These are phyloP conservation scores for Erannis defoliaria DNA, from an alignment of 2,888 invertebrate species.

Conservation along the genomic window DNA sequence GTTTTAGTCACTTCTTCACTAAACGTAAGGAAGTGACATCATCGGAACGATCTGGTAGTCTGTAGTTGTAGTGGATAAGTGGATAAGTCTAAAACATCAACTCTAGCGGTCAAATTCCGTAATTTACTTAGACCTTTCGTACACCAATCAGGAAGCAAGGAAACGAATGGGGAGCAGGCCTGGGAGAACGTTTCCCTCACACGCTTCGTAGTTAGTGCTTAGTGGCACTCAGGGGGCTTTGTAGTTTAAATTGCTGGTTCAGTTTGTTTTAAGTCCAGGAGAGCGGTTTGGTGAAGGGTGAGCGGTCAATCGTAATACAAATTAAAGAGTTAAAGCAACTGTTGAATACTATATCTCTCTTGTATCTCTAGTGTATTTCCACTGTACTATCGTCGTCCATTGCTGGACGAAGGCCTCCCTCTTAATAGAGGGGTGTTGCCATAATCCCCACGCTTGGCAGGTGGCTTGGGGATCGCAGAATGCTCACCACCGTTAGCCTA, in stretches of 20 bases:
- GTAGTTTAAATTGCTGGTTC: slow-evolving; percentile 4
- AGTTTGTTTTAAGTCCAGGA: neutral
- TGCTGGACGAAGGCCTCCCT: too few relatives aligned
- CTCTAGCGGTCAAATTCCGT: neutral
- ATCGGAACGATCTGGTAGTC: too few relatives aligned
- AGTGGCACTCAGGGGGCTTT: slow-evolving; percentile 1
- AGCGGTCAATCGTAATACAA: neutral
- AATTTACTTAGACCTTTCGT: neutral
- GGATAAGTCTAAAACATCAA: neutral
- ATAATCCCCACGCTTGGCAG: too few relatives aligned
- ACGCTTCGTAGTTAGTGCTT: neutral
- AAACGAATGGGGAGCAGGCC: neutral
- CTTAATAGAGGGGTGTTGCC: too few relatives aligned
- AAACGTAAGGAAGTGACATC: too few relatives aligned
- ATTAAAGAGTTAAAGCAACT: neutral
- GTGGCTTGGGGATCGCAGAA: too few relatives aligned
- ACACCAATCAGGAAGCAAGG: slow-evolving; percentile 7
- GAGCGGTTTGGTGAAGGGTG: neutral
- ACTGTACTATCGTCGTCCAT: too few relatives aligned
- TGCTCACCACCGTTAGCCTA: too few relatives aligned
- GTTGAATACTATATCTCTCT: neutral
- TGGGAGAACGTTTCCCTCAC: neutral
- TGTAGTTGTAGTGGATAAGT: too few relatives aligned
- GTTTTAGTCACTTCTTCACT: too few relatives aligned
- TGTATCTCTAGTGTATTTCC: too few relatives aligned